Percentiles rank a stretch among this genome's conserved stretches.
These are phyloP conservation scores for Listronotus oregonensis DNA, from an alignment of 1,140 invertebrate species.

Conservation along the genomic window DNA sequence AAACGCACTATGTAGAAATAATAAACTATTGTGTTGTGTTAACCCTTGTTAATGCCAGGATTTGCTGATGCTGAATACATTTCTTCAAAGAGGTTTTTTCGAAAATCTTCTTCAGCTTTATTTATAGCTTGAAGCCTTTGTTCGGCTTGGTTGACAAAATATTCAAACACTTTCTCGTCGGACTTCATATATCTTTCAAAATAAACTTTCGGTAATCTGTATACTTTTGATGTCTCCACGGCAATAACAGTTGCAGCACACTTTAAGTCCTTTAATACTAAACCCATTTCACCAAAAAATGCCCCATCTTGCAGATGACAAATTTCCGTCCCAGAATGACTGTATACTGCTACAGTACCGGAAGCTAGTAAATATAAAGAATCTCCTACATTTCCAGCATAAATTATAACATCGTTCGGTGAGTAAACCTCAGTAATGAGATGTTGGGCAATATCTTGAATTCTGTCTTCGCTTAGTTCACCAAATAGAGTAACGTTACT, in stretches of 20 bases:
- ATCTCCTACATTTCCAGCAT: slow-evolving; percentile 60
- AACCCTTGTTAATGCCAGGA: too few species aligned
- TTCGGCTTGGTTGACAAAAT: slow-evolving; percentile 41
- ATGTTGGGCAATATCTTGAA: slow-evolving; percentile 34
- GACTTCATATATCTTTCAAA: slow-evolving; percentile 50
- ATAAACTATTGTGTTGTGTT: too few species aligned
- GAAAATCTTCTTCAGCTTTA: slow-evolving; percentile 44
- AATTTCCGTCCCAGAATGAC: slow-evolving; percentile 60
- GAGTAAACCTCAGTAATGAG: slow-evolving; percentile 43
- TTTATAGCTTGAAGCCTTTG: slow-evolving; percentile 39
- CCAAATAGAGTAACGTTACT: slow-evolving; percentile 37
- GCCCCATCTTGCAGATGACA: slow-evolving; percentile 48
- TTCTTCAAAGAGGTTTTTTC: slow-evolving; percentile 35
- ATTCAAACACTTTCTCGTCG: slow-evolving; percentile 35
- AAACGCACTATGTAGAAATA: too few species aligned
- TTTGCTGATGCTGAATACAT: slow-evolving; percentile 8
- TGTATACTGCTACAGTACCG: slow-evolving; percentile 62
- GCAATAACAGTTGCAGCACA: slow-evolving; percentile 60
- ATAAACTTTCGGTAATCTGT: slow-evolving; percentile 56
- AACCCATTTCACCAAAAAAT: slow-evolving; percentile 48
- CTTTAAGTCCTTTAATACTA: slow-evolving; percentile 61
- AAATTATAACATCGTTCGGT: slow-evolving; percentile 55
- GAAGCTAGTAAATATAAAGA: slow-evolving; percentile 64
- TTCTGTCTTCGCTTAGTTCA: slow-evolving; percentile 35
- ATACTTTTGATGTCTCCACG: slow-evolving; percentile 63